A percentile compares a stretch with the other conserved stretches of the same genome.
Conservation (phyloP, 2,113 vertebrate genomes). For the Stictonetta naevosa region DNA sequence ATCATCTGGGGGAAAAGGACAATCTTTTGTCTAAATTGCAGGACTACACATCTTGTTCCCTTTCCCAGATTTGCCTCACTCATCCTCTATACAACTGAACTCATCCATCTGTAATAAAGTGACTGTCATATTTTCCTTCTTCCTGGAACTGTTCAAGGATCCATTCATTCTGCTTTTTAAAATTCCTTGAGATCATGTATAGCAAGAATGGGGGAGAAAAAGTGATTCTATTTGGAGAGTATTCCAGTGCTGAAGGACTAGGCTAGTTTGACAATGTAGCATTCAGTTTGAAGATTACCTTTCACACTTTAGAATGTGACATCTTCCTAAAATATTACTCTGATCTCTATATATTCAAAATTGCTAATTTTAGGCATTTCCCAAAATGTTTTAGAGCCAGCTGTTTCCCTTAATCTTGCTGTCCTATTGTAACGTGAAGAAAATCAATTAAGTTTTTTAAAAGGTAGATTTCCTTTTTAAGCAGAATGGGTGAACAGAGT, state of each 20-base stretch:
- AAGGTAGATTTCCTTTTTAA: conserved; percentile 59
- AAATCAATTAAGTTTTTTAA: conserved; percentile 73
- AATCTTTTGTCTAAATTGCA: neutral
- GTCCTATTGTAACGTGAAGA: conserved; percentile 56
- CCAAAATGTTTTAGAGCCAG: neutral
- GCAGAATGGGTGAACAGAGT: conserved; percentile 63
- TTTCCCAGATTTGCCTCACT: neutral
- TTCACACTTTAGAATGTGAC: neutral
- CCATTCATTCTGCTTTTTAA: neutral
- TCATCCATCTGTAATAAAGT: neutral
- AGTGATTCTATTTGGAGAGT: neutral
- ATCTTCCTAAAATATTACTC: neutral
- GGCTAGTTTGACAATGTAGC: neutral
- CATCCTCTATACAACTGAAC: neutral
- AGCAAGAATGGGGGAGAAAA: neutral
- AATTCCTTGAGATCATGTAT: neutral
- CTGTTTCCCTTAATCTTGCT: neutral
- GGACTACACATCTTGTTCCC: neutral
- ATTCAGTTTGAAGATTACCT: neutral
- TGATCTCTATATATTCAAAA: neutral
- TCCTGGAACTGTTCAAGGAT: neutral
- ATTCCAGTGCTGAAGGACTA: neutral
- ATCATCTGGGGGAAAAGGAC: neutral
- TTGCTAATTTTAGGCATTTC: neutral
- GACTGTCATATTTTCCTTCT: neutral